Base-by-base conservation (phyloP, 2,797 vertebrate genomes). In the Masticophis lateralis region DNA sequence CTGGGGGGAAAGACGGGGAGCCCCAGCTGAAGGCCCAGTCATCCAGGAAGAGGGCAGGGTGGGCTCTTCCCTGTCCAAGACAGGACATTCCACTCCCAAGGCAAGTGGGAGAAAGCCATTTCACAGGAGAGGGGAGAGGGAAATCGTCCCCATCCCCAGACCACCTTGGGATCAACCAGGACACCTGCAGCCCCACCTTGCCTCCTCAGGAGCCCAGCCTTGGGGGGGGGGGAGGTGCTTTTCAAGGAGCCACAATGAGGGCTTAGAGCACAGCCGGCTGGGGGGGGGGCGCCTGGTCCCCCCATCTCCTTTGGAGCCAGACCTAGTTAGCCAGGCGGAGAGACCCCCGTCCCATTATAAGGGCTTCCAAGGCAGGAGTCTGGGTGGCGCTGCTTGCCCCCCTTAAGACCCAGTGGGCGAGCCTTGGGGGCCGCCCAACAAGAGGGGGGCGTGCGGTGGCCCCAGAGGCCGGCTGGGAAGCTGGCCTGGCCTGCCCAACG, bases 141-240 rank as follows among this genome's bases (percentile, higher is more conserved):
- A 53, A 53, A 9, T 53, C 51, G 10, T 1, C 51, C 51, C 51
- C 51, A 3, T 5, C 66, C 28, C 13, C 66, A 32, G 16, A 14
- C 5, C 14, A 2, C n/a, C n/a, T 74, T 8, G 66, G n/a, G 66
- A 7, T 37, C 16, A 9, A 74, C n/a, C 66, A 20, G 66, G 66
- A 37, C 16, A 16, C 16, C 66, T 9, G 66, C 66, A 74, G 66
- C 66, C 66, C 66, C 3, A 16, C 28, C n/a, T 7, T 0, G 1
- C 66, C 66, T 18, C n/a, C 16, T 74, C 66, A 63, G 61, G 25
- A 28, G 60, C 60, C 25, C 3, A 37, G 37, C 37, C 37, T 37
- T 37, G 9, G 1, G 51, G n/a, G 5, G 6, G 12, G 1, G 1
- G 0, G 13, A 16, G 51, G 0, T 37, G n/a, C 14, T 74, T 74